Base-by-base conservation (phyloP, 30 jellyfish, hydroid and myxozoan species). In the Turritopsis dohrnii region DNA sequence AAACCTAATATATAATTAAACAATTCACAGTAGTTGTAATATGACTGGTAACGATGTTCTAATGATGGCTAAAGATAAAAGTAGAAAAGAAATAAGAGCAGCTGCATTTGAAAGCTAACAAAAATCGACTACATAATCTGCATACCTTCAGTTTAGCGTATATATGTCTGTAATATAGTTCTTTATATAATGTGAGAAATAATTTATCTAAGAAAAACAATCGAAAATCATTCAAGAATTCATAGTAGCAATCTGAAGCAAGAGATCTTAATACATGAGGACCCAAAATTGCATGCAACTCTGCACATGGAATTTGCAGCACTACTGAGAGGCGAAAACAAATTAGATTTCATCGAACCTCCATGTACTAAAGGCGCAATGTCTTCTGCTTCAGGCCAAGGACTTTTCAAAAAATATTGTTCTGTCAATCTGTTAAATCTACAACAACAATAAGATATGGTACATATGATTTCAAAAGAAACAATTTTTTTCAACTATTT, bases 381-480 rank as follows among this genome's bases (percentile, higher is more conserved):
- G 66, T 77, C 80, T 79, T 84, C 92, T 54, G 95, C 94, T 53
- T 92, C 96, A 20, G 97, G 97, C 97, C 97, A 92, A 25, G 97
- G 95, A 27, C 94, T 29, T 80, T 92, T 88, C 76, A 74, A 87
- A 75, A 87, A 92, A 65, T 87, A 89, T 92, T 88, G 79, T 75
- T 92, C 97, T 13, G 97, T 92, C 71, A 92, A 65, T 24, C 90
- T 79, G 72, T 92, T 92, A 81, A 87, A 92, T 28, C 97, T 92
- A 29, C 0, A 26, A 24, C 27, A 54, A 54, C 16, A 88, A 53
- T 7, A 29, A 21, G 1, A 69, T 54, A 41, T n/a, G n/a, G n/a
- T n/a, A n/a, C n/a, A n/a, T n/a, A n/a, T n/a, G n/a, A n/a, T n/a
- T n/a, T n/a, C n/a, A n/a, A n/a, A n/a, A n/a, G n/a, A n/a, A n/a